Conservation (phyloP, 53 echinoderm and acorn worm genomes). For the Patiria pectinifera region DNA sequence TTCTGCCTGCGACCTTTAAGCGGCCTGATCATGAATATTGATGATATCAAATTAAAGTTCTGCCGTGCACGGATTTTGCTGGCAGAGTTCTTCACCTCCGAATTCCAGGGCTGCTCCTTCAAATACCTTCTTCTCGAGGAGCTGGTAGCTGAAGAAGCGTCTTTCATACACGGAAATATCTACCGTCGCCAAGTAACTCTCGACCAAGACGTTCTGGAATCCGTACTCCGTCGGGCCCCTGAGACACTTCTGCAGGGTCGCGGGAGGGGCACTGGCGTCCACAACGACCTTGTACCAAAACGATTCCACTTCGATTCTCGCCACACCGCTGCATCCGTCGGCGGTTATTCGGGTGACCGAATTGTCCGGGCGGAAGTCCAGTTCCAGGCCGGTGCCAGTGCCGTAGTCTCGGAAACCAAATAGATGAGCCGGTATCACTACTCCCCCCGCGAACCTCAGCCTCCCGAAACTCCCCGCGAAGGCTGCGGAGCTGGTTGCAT, state of each 20-base stretch:
- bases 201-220: constrained; percentile 71
- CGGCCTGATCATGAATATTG: no score
- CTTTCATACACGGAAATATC: constrained; percentile 56
- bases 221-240: constrained; percentile 78
- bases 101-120: constrained; percentile 75
- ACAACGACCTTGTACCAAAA: constrained; percentile 53
- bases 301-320: constrained; percentile 38
- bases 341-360: constrained; percentile 40
- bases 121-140: constrained; percentile 60
- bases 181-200: constrained; percentile 71
- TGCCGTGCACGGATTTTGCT: constrained; percentile 8
- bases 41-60: background rate
- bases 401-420: constrained; percentile 80
- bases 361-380: constrained; percentile 79
- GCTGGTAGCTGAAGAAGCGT: background rate
- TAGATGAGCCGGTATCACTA: constrained; percentile 67
- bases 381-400: constrained; percentile 20
- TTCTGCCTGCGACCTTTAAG: no score
- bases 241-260: constrained; percentile 72
- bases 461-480: constrained; percentile 81
- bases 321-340: constrained; percentile 68
- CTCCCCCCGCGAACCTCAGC: constrained; percentile 19
- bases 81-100: constrained; percentile 77
- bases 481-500: constrained; percentile 37
- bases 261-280: constrained; percentile 37